phyloP scores from a whole-genome alignment of 2,888 invertebrate species.

The Coelinius sp. region DNA sequence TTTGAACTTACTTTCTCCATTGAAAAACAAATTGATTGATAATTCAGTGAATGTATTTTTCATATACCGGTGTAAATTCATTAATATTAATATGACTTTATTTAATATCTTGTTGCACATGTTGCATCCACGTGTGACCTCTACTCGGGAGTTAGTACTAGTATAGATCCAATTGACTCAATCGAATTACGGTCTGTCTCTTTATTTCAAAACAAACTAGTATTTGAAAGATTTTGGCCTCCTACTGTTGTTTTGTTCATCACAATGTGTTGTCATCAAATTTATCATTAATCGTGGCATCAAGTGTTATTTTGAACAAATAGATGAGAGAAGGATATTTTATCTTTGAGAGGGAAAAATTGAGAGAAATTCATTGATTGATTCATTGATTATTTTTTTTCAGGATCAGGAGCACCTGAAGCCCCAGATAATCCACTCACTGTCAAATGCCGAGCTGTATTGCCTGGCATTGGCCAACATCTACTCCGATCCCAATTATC shows the following conservation, averaged over 20 bases:
- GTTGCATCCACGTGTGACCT: conserved; percentile 46
- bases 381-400: conserved; percentile 47
- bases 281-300: neutral
- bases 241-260: neutral
- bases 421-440: conserved; percentile 90
- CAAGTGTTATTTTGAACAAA: no score
- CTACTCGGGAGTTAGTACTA: conserved; percentile 25
- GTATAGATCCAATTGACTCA: conserved; percentile 54
- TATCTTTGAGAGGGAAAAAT: no score
- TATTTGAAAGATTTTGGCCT: conserved; percentile 7
- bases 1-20: neutral
- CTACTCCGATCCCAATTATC: conserved; percentile 96
- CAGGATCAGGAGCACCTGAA: conserved; percentile 94
- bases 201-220: conserved; percentile 10
- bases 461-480: conserved; percentile 94
- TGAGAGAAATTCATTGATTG: neutral
- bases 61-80: no score
- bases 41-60: no score
- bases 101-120: conserved; percentile 32
- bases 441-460: conserved; percentile 95
- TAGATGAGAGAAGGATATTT: no score
- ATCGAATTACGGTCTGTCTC: conserved; percentile 51
- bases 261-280: neutral
- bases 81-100: neutral
- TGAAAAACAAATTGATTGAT: no score